Base-by-base conservation (phyloP, 2,113 vertebrate species). In the Aythya baeri region DNA sequence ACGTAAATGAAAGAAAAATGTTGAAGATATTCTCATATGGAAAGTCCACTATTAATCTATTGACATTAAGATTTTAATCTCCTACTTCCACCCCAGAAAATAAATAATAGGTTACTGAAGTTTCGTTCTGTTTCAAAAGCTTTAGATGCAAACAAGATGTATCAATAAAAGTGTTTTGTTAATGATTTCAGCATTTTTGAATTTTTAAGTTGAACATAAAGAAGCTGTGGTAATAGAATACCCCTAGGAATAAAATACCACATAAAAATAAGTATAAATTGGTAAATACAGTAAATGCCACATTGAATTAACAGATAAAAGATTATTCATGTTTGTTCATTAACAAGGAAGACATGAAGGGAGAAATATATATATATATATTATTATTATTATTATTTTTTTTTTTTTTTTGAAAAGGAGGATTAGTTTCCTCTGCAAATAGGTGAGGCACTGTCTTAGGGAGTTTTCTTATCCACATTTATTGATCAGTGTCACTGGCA, bases 121-220 rank as follows among this genome's bases (percentile, higher is more conserved):
- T 88, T 91, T 92, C 3, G 26, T 80, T 93, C 44, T 21, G 0
- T 88, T 97, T 93, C 68, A 93, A 55, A 95, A 81, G 23, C 11
- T 41, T 74, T 63, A 73, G n/a, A 61, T 86, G 41, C 31, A 59
- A 86, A 86, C 74, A 94, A 83, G 50, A 73, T 58, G 36, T 70
- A 67, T 65, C 18, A 74, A 55, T 71, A 72, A 50, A 93, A 80
- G 6, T 54, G 7, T 83, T 83, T 32, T 72, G 61, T 27, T 88
- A 77, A 86, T 74, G 6, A 66, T 83, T 94, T 86, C 50, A 88
- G 50, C 31, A 55, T 80, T 90, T 89, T 80, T 58, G 17, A 86
- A 62, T 62, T 86, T 91, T 85, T 70, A 71, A 63, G 17, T 55
- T 73, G 44, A 59, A 61, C 8, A 7, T 20, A 66, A 86, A 80